Evolutionary conservation across 2,113 vertebrate species (phyloP), one percentile per base, ranked within the genome.

Genomic region (Dryoscopus gambensis): DNA sequence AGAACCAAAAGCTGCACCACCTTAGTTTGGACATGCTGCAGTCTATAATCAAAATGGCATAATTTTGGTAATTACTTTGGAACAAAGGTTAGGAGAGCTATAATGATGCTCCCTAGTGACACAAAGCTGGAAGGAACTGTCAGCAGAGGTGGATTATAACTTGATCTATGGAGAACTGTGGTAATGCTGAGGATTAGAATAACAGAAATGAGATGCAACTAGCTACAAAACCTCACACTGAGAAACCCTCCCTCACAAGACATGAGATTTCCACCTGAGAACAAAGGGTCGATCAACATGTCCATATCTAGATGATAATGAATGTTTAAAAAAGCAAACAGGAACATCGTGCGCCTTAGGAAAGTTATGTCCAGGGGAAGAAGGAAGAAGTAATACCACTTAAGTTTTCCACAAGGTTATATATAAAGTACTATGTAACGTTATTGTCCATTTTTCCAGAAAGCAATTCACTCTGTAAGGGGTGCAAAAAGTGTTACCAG

Each of bases 231-330:
- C 8, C 18, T 56, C 8, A 40, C 7, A 7, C 22, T 49, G 25
- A 73, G 31, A 39, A 23, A 65, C 27, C 10, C 49, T 78, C 33
- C 35, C 25, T 53, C 73, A 42, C 0, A 80, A 52, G 30, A 37
- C 30, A 63, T 13, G 12, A 88, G 12, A 17, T 55, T 86, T 78
- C 64, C 30, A 52, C 33, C 39, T 75, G 67, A 37, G 53, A 89
- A 73, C 46, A 52, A 18, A 0, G 1, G 21, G 33, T 17, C 0
- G 0, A 87, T 68, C 70, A 50, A 55, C 2, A 0, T 22, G 13
- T 47, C 16, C 8, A 1, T 19, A 75, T 10, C 33, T 63, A 40
- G 6, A 60, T 9, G 4, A 77, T 6, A 76, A 80, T 30, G 4
- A 70, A 78, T 5, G 7, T n/a, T 73, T 59, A 55, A 65, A 77